Percentiles rank a stretch among this genome's conserved stretches.
Evolutionary conservation across 2,113 vertebrate genomes (phyloP).

Genomic region (Callospermophilus lateralis): DNA sequence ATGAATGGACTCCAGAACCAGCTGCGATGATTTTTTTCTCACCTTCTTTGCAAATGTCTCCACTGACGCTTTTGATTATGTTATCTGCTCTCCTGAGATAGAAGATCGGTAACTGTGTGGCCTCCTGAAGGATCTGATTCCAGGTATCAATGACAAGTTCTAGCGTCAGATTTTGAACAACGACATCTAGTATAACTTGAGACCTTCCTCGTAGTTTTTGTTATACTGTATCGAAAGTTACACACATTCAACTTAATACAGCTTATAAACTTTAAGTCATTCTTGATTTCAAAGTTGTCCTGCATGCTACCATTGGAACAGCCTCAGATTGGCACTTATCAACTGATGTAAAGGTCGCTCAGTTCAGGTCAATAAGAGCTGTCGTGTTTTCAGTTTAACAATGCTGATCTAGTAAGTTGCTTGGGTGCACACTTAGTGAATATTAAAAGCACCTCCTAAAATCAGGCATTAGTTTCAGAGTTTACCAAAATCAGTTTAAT

Average conservation of each 20-base stretch:
- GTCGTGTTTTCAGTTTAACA: not conserved
- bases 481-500: conserved; percentile 7
- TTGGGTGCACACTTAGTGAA: not conserved
- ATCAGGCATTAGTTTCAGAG: not conserved
- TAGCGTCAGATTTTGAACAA: not conserved
- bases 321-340: not conserved
- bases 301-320: not conserved
- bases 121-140: not conserved
- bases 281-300: conserved; percentile 41
- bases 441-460: not conserved
- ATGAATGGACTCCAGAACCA: conserved; percentile 49
- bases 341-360: not conserved
- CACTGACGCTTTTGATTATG: not conserved
- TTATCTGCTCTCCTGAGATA: conserved; percentile 43
- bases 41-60: conserved; percentile 47
- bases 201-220: not conserved
- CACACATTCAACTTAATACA: not conserved
- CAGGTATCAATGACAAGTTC: not conserved
- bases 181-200: not conserved
- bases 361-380: not conserved
- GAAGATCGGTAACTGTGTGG: not conserved
- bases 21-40: conserved; percentile 69
- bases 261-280: not conserved
- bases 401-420: not conserved
- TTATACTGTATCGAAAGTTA: not conserved